Percentiles rank a stretch among this genome's conserved stretches.
These are phyloP conservation scores for Sebastes minor DNA, from an alignment of 2,797 vertebrate genomes.

Conservation along the genomic window DNA sequence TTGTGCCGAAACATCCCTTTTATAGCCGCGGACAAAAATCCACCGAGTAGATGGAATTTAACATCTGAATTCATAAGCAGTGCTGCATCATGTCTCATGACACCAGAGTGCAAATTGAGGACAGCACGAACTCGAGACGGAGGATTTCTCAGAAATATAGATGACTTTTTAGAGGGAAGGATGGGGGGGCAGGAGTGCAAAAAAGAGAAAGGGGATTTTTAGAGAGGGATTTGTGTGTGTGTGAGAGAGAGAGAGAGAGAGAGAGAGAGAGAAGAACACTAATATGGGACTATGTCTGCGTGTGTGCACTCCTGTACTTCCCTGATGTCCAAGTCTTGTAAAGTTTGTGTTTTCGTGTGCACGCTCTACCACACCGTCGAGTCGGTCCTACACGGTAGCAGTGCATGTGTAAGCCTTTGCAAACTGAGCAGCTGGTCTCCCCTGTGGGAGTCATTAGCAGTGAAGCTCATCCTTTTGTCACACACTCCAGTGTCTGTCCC, in stretches of 20 bases:
- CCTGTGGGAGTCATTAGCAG: slow-evolving; percentile 82
- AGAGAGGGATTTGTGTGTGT: background rate
- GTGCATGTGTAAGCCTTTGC: slow-evolving; percentile 42
- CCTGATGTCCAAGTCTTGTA: slow-evolving; percentile 23
- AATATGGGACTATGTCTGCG: background rate
- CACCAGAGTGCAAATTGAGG: slow-evolving; percentile 49
- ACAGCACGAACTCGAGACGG: slow-evolving; percentile 6
- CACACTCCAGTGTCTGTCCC: slow-evolving; percentile 75
- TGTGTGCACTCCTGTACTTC: background rate
- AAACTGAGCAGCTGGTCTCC: slow-evolving; percentile 76
- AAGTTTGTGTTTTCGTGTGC: slow-evolving; percentile 37
- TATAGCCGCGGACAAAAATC: background rate
- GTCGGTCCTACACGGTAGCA: slow-evolving; percentile 23
- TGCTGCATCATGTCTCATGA: slow-evolving; percentile 23
- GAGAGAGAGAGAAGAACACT: background rate
- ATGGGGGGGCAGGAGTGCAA: background rate
- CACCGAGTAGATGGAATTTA: slow-evolving; percentile 28
- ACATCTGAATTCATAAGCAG: slow-evolving; percentile 50
- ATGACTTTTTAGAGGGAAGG: slow-evolving; percentile 12
- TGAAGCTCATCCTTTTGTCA: slow-evolving; percentile 82
- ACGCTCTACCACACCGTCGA: slow-evolving; percentile 23
- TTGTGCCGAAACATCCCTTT: slow-evolving; percentile 53
- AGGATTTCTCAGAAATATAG: slow-evolving; percentile 16
- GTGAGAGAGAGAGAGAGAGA: no score
- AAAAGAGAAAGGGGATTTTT: background rate